Conservation (phyloP, 2,888 invertebrate genomes). For the Smittia aterrima region DNA sequence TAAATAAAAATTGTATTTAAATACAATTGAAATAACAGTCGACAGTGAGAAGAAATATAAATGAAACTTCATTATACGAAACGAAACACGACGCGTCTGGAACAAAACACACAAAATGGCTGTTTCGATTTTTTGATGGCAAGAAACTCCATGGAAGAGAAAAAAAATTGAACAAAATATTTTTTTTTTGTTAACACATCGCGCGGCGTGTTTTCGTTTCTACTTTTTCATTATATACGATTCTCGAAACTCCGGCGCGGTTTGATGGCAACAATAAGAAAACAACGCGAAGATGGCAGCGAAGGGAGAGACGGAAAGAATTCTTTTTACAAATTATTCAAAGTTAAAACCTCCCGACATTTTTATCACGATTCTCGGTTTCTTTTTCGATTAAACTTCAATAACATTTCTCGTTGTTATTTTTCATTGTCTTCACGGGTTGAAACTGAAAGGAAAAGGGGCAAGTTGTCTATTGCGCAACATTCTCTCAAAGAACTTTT, state of each 20-base stretch:
- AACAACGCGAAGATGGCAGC: conserved; percentile 24
- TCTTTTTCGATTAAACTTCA: conserved; percentile 9
- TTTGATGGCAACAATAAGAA: neutral
- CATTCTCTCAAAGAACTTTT: neutral
- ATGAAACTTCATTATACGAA: conserved; percentile 29
- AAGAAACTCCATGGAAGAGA: conserved; percentile 31
- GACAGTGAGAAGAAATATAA: conserved; percentile 6
- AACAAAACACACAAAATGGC: conserved; percentile 38
- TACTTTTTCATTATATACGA: conserved; percentile 17
- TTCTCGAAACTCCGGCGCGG: conserved; percentile 9
- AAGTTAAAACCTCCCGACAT: neutral
- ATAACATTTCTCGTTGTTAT: conserved; percentile 5
- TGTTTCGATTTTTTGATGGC: conserved; percentile 21
- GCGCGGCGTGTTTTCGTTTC: conserved; percentile 29
- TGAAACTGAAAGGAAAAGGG: neutral
- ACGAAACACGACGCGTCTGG: conserved; percentile 31
- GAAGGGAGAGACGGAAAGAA: conserved; percentile 14
- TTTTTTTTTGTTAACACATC: conserved; percentile 24
- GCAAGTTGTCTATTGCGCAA: neutral
- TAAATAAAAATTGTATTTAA: neutral
- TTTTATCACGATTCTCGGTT: conserved; percentile 18
- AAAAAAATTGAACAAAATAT: conserved; percentile 11
- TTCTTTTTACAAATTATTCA: neutral
- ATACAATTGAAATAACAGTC: neutral
- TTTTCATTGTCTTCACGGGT: neutral